phyloP scores from a whole-genome alignment of 2,888 invertebrate species.

The Parapristionchus giblindavisi region DNA sequence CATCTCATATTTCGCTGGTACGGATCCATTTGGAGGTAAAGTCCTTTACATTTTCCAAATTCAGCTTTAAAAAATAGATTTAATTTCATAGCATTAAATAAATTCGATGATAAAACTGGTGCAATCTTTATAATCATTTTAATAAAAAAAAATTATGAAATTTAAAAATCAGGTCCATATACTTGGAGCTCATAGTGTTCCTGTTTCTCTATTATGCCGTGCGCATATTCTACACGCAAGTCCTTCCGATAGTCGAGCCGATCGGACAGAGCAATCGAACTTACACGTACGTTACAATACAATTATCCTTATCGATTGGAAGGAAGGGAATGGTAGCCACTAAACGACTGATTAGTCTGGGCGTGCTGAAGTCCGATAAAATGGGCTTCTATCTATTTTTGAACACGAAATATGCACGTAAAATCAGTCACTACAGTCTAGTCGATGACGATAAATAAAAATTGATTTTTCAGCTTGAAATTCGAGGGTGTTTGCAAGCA shows the following conservation, averaged over 20 bases:
- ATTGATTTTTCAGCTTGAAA: not conserved
- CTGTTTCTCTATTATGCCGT: conserved; percentile 51
- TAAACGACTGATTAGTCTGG: no score
- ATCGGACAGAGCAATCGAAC: not conserved
- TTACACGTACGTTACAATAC: not conserved
- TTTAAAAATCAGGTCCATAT: conserved; percentile 36
- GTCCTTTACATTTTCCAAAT: not conserved
- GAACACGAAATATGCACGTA: not conserved
- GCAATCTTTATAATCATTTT: not conserved
- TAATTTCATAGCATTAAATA: not conserved
- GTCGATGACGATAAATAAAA: not conserved
- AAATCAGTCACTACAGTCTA: not conserved
- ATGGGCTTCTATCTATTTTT: not conserved
- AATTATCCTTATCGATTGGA: not conserved
- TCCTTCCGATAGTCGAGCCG: conserved; percentile 44
- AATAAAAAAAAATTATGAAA: no score
- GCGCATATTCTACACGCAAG: conserved; percentile 47
- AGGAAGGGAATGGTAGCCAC: not conserved
- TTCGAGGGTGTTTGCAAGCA: conserved; percentile 31
- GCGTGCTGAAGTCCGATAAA: no score
- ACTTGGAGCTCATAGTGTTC: conserved; percentile 47
- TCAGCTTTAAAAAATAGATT: not conserved
- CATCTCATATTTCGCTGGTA: conserved; percentile 58
- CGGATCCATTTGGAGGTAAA: conserved; percentile 57
- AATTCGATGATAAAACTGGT: not conserved